Conservation (phyloP, 2,113 vertebrate species). For the Rhea americana region DNA sequence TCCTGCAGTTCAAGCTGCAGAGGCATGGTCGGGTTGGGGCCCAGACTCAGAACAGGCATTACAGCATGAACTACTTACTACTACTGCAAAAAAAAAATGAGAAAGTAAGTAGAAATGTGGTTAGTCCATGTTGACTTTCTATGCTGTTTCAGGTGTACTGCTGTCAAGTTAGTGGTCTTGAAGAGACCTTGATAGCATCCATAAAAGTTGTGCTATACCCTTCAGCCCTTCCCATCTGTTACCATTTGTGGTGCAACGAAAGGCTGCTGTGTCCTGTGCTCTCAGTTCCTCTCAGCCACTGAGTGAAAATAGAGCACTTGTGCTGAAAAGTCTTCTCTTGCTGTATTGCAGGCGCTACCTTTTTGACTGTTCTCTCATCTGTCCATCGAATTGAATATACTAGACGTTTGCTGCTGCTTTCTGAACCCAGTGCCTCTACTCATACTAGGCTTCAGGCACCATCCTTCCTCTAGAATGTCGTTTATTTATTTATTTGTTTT, state of each 20-base stretch:
- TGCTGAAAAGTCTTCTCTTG: neutral
- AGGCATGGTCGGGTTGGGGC: neutral
- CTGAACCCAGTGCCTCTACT: neutral
- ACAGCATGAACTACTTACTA: neutral
- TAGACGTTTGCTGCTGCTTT: neutral
- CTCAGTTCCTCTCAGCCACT: neutral
- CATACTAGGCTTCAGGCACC: neutral
- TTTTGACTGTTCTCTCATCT: neutral
- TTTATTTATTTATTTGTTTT: neutral
- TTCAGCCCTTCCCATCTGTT: neutral
- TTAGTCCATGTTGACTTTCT: neutral
- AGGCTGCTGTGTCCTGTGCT: accelerated
- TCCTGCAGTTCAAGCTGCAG: neutral
- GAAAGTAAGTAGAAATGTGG: accelerated
- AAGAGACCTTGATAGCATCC: neutral
- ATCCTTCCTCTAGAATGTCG: neutral
- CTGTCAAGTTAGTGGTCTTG: neutral
- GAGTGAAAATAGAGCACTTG: neutral
- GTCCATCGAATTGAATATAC: neutral
- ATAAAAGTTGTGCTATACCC: neutral
- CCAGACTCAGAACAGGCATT: neutral
- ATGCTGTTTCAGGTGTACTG: neutral
- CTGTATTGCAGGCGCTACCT: neutral
- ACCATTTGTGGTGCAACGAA: neutral
- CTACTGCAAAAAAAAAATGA: neutral